A percentile compares a stretch with the other conserved stretches of the same genome.
Conservation (phyloP, 1,140 invertebrate species). For the Pteromalus puparum region DNA sequence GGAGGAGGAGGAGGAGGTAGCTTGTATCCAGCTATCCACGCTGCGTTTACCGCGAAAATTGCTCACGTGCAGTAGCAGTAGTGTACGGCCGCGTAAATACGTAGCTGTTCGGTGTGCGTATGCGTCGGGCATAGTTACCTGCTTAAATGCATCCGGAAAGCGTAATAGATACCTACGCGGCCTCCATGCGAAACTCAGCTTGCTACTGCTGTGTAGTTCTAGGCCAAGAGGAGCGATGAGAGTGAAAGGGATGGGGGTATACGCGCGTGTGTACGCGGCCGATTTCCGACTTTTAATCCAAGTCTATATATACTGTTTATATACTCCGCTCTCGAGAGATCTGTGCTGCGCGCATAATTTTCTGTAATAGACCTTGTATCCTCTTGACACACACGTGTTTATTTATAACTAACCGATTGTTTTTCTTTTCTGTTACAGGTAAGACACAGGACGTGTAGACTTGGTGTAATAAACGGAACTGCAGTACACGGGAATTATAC, state of each 20-base stretch:
- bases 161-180: constrained; percentile 61
- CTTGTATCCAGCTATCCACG: neutral
- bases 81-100: neutral
- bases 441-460: neutral
- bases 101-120: neutral
- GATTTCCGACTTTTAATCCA: no score
- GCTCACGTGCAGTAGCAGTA: neutral
- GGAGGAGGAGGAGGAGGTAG: no score
- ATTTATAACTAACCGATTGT: neutral
- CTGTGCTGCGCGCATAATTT: no score
- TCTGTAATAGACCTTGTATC: neutral
- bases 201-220: neutral
- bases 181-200: constrained; percentile 53
- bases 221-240: neutral
- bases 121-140: constrained; percentile 52
- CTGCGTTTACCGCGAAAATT: constrained; percentile 35
- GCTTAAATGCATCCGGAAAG: constrained; percentile 63
- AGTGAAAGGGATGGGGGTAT: neutral
- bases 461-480: neutral
- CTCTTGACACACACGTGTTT: neutral
- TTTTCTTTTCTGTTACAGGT: constrained; percentile 33
- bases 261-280: neutral
- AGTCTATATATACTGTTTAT: no score
- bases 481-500: constrained; percentile 9
- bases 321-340: no score